Conservation (phyloP, 2,888 invertebrate genomes). For the Coecobrya sp. region DNA sequence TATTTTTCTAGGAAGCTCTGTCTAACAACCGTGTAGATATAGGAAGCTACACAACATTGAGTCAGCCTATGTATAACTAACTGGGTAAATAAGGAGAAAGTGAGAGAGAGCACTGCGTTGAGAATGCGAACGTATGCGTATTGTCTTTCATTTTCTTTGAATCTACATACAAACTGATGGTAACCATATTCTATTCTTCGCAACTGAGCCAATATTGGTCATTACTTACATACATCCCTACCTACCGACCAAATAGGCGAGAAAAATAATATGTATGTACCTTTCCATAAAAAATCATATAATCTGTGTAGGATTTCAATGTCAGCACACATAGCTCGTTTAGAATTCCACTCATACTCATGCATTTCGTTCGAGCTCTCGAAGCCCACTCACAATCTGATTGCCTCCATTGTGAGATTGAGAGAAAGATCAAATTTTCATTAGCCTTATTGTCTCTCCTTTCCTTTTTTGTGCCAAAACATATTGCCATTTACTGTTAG, state of each 20-base stretch:
- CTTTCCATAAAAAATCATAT: not conserved
- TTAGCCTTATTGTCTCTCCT: not conserved
- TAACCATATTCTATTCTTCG: not conserved
- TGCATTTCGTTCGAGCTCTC: not conserved
- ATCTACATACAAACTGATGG: not conserved
- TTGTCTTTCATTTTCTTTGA: not conserved
- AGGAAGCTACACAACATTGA: not conserved
- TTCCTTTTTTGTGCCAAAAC: not conserved
- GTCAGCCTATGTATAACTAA: not conserved
- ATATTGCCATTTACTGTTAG: not conserved
- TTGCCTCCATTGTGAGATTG: not conserved
- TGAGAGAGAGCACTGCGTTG: not conserved
- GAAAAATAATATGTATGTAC: not conserved
- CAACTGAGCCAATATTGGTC: not conserved
- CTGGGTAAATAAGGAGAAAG: not conserved
- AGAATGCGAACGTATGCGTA: not conserved
- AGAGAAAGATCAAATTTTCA: slow-evolving; percentile 19
- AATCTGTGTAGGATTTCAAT: slow-evolving; percentile 3
- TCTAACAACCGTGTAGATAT: not conserved
- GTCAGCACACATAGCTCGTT: slow-evolving; percentile 11
- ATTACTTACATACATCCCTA: not conserved
- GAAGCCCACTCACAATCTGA: not conserved
- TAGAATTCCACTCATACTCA: not conserved
- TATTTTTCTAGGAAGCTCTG: slow-evolving; percentile 40
- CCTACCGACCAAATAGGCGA: no score